Evolutionary conservation across 2,113 vertebrate genomes (phyloP), one percentile per base, ranked within the genome.

Genomic region (Spea bombifrons): DNA sequence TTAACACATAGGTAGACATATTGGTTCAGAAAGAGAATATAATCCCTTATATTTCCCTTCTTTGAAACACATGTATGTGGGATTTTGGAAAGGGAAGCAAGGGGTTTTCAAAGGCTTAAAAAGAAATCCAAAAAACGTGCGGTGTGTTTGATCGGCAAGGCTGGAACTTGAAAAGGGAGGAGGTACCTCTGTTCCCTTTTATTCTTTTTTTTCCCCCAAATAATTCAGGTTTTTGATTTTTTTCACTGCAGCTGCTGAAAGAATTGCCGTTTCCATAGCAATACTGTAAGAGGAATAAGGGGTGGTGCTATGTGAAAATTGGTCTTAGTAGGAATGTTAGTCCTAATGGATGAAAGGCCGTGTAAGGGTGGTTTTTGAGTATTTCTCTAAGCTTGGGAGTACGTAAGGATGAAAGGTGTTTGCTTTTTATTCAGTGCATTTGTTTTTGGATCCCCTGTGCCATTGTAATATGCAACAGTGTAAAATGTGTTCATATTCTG

Each of bases 181-280:
- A 52, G 61, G 76, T 55, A 15, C 59, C 43, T 52, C 13, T 70
- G 47, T 70, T 70, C 67, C 48, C 2, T 70, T 70, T 70, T 50
- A 70, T 72, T 55, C 59, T 52, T 65, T 77, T 59, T 80, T 16
- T 77, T 44, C 67, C n/a, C 61, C 61, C 50, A 68, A 80, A 80
- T 80, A 67, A 61, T 73, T 72, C 70, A 72, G 69, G 70, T 79
- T 79, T 66, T 3, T n/a, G 49, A 66, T 68, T 71, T 73, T 73
- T 57, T 73, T 55, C 63, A 44, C 17, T 64, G 70, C 77, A 79
- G 77, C 70, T 73, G 61, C 63, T 71, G 49, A 64, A 71, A 71
- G 57, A 78, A 78, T 71, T 65, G 59, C 76, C 43, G 77, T 80
- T 80, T 80, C 77, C 77, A 80, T 73, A 66, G 77, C 47, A 80